These are phyloP conservation scores for Notechis scutatus DNA, from an alignment of 2,113 vertebrate genomes.

Conservation along the genomic window DNA sequence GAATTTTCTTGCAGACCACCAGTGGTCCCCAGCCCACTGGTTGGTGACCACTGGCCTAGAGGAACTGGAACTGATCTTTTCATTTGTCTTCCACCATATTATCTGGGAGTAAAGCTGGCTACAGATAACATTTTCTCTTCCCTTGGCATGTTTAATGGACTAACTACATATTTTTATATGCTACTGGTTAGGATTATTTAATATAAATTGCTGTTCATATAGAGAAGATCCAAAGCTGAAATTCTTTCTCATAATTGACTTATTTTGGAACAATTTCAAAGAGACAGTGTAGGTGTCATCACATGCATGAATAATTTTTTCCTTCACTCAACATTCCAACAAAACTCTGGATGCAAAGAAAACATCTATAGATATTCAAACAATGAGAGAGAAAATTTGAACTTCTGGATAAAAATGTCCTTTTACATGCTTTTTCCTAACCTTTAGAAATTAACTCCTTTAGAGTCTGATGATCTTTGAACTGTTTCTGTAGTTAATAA, in stretches of 20 bases:
- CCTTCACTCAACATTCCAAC: not conserved
- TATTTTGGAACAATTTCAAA: not conserved
- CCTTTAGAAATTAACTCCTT: not conserved
- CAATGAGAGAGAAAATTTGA: not conserved
- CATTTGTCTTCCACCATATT: not conserved
- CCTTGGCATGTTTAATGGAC: not conserved
- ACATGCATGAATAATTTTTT: not conserved
- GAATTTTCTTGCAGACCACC: too few species aligned
- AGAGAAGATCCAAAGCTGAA: not conserved
- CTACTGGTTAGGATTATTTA: not conserved
- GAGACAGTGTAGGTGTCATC: too few species aligned
- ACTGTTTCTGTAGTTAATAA: constrained; percentile 18
- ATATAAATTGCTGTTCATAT: not conserved
- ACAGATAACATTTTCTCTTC: too few species aligned
- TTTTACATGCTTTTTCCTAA: constrained; percentile 7
- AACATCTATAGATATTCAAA: not conserved
- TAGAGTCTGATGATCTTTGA: not conserved
- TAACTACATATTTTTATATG: not conserved
- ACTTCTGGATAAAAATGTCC: not conserved
- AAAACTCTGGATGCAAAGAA: not conserved
- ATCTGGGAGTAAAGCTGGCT: not conserved
- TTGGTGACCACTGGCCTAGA: too few species aligned
- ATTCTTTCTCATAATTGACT: not conserved
- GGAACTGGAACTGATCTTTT: not conserved
- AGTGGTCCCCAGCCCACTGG: too few species aligned